Base-by-base conservation (phyloP, 35 echinoderm and acorn worm genomes). In the Strongylocentrotus purpuratus region DNA sequence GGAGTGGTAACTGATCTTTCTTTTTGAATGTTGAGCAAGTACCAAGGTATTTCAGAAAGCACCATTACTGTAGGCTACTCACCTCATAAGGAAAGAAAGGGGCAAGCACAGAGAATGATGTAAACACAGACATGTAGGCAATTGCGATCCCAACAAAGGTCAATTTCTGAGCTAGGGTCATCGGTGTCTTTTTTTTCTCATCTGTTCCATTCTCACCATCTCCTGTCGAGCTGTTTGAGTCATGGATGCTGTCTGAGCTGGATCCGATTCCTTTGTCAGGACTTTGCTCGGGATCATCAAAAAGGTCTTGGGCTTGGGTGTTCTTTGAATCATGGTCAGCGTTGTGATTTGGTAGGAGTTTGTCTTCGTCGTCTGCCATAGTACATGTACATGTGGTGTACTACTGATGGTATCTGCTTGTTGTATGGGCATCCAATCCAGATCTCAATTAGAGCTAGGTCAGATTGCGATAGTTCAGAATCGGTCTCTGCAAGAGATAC, bases 61-160 rank as follows among this genome's bases (percentile, higher is more conserved):
- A 4, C 22, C 65, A 78, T 6, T 78, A 31, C 4, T 28, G 20
- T 1, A 78, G 22, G 65, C 28, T 25, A 89, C 87, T 89, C 48
- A 93, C 91, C 91, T 93, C 91, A 58, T 93, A 48, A 31, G 91
- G 91, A 58, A 55, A 93, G 48, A 93, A 93, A 18, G 91, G 91
- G 13, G 91, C 91, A 13, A 93, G 91, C 13, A 93, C 48, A 33
- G 91, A 93, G 91, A 93, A 50, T 18, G 91, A 93, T 2, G 46
- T 55, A 32, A 50, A 58, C 17, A 46, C 11, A 2, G 91, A 58
- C 46, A 93, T 25, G 48, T 93, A 93, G 17, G 91, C 25, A 15
- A 93, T 47, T 25, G 91, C 91, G 15, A 93, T 50, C 17, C 91
- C 91, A 13, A 58, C 46, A 32, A 93, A 58, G 4, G 45, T 93